Evolutionary conservation across 2,888 invertebrate genomes (phyloP).

Genomic region (Drosophila hamatofila): DNA sequence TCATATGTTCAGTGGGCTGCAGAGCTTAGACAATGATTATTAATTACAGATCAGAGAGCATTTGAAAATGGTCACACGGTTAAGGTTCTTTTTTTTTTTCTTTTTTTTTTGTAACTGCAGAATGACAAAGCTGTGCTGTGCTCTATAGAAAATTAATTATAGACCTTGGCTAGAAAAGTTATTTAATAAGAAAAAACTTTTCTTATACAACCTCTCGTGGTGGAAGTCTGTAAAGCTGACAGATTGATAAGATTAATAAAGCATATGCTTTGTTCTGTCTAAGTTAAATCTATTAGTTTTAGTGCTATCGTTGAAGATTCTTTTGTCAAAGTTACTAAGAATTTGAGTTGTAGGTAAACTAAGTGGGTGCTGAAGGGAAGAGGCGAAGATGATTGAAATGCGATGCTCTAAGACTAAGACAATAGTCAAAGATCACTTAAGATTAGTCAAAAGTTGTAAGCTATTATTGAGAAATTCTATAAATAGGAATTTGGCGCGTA

Average conservation of each 20-base stretch:
- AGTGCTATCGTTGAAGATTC: background rate
- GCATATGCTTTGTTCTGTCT: background rate
- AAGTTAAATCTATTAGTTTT: constrained; percentile 2
- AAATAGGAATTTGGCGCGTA: background rate
- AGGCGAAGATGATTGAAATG: background rate
- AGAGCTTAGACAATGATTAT: constrained; percentile 45
- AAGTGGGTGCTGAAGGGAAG: background rate
- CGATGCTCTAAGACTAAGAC: background rate
- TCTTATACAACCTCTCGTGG: background rate
- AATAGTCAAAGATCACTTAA: constrained; percentile 3
- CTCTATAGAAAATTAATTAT: constrained; percentile 17
- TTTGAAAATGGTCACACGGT: constrained; percentile 37
- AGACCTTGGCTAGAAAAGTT: constrained; percentile 7
- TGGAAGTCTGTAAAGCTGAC: background rate
- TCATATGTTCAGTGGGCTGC: constrained; percentile 25
- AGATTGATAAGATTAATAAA: constrained; percentile 10
- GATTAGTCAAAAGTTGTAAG: background rate
- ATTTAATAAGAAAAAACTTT: background rate
- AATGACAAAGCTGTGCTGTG: background rate
- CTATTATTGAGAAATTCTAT: background rate
- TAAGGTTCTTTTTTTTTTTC: no score
- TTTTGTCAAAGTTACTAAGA: constrained; percentile 1
- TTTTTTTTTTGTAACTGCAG: background rate
- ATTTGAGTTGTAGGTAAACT: background rate
- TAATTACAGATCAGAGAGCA: constrained; percentile 43